phyloP scores from a whole-genome alignment of 2,888 invertebrate species.

The Trimorus sp. region DNA sequence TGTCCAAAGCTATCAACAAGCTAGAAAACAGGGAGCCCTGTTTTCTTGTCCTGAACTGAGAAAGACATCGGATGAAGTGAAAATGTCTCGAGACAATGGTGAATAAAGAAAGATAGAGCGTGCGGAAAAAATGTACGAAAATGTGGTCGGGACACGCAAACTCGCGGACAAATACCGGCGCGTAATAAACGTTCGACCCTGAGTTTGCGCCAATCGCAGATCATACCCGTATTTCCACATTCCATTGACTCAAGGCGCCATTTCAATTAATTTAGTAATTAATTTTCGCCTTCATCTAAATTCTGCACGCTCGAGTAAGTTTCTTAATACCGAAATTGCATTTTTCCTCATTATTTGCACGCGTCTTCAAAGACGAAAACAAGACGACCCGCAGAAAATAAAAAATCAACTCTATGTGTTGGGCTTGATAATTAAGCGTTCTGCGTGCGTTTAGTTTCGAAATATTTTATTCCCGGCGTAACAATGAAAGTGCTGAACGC shows the following conservation, averaged over 20 bases:
- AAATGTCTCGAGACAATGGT: constrained; percentile 10
- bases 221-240: constrained; percentile 20
- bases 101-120: constrained; percentile 11
- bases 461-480: background rate
- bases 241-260: constrained; percentile 23
- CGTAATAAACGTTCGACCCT: constrained; percentile 34
- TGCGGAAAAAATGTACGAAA: constrained; percentile 10
- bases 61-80: constrained; percentile 9
- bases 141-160: constrained; percentile 27
- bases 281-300: constrained; percentile 30
- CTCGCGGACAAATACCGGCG: constrained; percentile 26
- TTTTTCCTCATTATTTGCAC: constrained; percentile 24
- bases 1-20: constrained; percentile 6
- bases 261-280: constrained; percentile 42
- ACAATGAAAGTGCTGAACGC: background rate
- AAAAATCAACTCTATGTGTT: too few relatives aligned
- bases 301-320: constrained; percentile 29
- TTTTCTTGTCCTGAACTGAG: constrained; percentile 10
- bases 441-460: background rate
- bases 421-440: too few relatives aligned
- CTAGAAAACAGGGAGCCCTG: too few relatives aligned
- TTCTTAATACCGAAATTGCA: constrained; percentile 28
- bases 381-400: background rate
- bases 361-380: background rate
- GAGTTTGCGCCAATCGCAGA: constrained; percentile 27